Base-by-base conservation (phyloP, 2,888 invertebrate species). In the Cetonia aurata region DNA sequence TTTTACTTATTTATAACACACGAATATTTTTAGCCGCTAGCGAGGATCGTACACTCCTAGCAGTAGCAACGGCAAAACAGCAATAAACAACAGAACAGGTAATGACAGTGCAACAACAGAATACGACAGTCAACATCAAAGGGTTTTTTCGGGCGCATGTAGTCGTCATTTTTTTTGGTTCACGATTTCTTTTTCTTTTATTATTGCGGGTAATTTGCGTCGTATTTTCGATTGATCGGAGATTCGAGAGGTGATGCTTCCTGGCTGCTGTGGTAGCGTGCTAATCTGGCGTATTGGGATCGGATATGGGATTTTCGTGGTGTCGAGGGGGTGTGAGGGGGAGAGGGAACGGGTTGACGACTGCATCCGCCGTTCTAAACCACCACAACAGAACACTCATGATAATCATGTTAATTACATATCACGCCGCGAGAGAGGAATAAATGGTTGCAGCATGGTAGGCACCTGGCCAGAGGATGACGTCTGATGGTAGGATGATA, bases 401-500 rank as follows among this genome's bases (percentile, higher is more conserved):
- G 85, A 85, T 85, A 85, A 84, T 85, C 84, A 84, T 85, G 85
- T 85, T 85, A 85, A 85, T 85, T 85, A 85, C 85, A 84, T 85
- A 85, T 85, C 84, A 84, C 84, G 84, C 82, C 82, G 83, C 80
- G 83, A 81, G 83, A 81, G 82, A 81, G 80, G 62, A 62, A 62
- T 48, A 48, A 62, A 62, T 62, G 62, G 83, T 87, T 88, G 88
- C 88, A 87, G 87, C 81, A 83, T 82, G 83, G 37, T 83, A 84
- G 83, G 89, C 90, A 95, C 95, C 95, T 95, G 95, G 92, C 95
- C 94, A 89, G 95, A 93, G 89, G 95, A 94, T 89, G 95, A 94
- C 89, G 95, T 94, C 90, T 95, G 95, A 85, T 95, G 92, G 90
- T 95, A 95, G 86, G 94, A 94, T 87, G 95, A 93, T 87, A 95